These are phyloP conservation scores for Mugil cephalus DNA, from an alignment of 2,113 vertebrate genomes.

Conservation along the genomic window DNA sequence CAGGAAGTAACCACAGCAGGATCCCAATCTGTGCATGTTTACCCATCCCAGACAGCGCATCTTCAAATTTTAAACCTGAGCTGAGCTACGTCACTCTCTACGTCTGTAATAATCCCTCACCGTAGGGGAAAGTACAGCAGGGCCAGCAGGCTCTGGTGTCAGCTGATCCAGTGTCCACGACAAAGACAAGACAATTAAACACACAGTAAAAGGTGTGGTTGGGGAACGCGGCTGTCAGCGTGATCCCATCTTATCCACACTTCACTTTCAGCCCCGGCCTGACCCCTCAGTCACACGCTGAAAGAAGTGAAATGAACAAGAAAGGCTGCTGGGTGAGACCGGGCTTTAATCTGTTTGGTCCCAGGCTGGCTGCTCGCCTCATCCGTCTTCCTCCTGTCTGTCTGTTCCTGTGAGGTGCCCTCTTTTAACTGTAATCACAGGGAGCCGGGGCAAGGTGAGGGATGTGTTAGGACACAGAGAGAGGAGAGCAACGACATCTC, in stretches of 20 bases:
- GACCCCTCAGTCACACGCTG: slow-evolving; percentile 39
- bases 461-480: slow-evolving; percentile 34
- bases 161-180: neutral
- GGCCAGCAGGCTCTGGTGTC: slow-evolving; percentile 14
- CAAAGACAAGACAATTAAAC: slow-evolving; percentile 25
- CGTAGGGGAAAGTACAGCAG: neutral
- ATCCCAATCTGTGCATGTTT: neutral
- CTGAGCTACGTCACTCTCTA: neutral
- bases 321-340: slow-evolving; percentile 20
- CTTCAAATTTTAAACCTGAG: too few species aligned
- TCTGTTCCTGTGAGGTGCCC: slow-evolving; percentile 54
- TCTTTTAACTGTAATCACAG: slow-evolving; percentile 69
- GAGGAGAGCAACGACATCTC: slow-evolving; percentile 24
- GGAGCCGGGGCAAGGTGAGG: slow-evolving; percentile 48
- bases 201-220: slow-evolving; percentile 18
- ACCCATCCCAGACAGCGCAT: too few species aligned
- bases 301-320: slow-evolving; percentile 49
- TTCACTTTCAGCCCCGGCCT: slow-evolving; percentile 36
- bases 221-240: slow-evolving; percentile 17
- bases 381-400: slow-evolving; percentile 54
- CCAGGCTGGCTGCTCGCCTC: slow-evolving; percentile 31
- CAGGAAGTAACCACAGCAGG: neutral
- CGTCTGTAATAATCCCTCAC: neutral
- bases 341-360: slow-evolving; percentile 65
- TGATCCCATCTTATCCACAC: slow-evolving; percentile 40